Base-by-base conservation (phyloP, 2,113 vertebrate genomes). In the Mionectes macconnelli region DNA sequence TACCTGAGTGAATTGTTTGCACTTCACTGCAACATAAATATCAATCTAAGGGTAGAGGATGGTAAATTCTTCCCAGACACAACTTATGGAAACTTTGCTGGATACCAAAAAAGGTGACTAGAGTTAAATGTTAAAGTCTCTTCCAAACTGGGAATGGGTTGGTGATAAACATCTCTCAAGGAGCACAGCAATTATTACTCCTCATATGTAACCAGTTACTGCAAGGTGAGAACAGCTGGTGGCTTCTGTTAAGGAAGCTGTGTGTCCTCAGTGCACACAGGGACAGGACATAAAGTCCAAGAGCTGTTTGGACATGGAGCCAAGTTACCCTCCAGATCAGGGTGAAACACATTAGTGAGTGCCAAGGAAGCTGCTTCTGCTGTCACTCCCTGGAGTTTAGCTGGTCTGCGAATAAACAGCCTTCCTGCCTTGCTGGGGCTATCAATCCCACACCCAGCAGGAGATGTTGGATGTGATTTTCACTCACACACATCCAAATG, bases 11-110 rank as follows among this genome's bases (percentile, higher is more conserved):
- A 79, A 87, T 10, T 91, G 42, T 91, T 94, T 90, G 72, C 70
- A 67, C 39, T 85, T 74, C 63, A 59, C 67, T 63, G 63, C 42
- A 90, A 87, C 90, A 82, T 83, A 95, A 95, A 90, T 86, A 92
- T 52, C 89, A 95, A 0, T 59, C 76, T 78, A 45, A 84, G 42
- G 39, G 59, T 33, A 83, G 74, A 69, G 79, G 56, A 69, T 39
- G 62, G 62, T 16, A 74, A 69, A 59, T 70, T 70, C 70, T 64
- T 68, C 63, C 45, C 53, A 84, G 44, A 15, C 17, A 12, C 13
- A 22, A 89, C 37, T 49, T 60, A 53, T 3, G 45, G 49, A 87
- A 94, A 57, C 28, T 72, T 74, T 19, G 28, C 45, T 70, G 47
- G 42, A 33, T 55, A 59, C 22, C 30, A 37, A 5, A 78, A 68